Base-by-base conservation (phyloP, 2,888 invertebrate genomes). In the Apamea epomidion region DNA sequence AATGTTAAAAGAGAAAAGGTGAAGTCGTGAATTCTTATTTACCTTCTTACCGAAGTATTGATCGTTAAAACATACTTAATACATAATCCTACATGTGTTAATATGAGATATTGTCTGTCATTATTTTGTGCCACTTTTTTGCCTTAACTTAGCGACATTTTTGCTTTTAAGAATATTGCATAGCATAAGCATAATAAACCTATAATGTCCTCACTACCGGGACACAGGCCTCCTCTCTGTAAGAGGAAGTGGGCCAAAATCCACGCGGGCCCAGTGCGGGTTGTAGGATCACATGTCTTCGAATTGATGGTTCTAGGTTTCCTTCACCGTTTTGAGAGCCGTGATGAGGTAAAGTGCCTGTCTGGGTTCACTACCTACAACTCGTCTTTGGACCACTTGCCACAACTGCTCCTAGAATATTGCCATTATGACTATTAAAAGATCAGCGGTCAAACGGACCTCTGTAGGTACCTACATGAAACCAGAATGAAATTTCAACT, bases 1-100 rank as follows among this genome's bases (percentile, higher is more conserved):
- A 84, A 83, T 74, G 42, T n/a, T 64, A 16, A n/a, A 60, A 84
- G 68, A 79, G 76, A 87, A 79, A 78, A 71, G 21, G 48, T 29
- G 12, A 74, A 65, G 58, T 48, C 60, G 76, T 60, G 74, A 76
- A 75, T 75, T 85, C 48, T 75, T 69, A 32, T 83, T 71, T 83
- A 64, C 37, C 10, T 64, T 29, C n/a, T 83, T 76, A 7, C n/a
- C 42, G 25, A 83, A 25, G 18, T 75, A 67, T 74, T 82, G 32
- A 51, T 42, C 25, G 29, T 54, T 76, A 45, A 54, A 54, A 83
- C 37, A 68, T 45, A 69, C 0, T n/a, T 64, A 51, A n/a, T 69
- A 69, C 32, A 45, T 81, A 58, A 58, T 72, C 18, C 8, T 48
- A 48, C 1, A 72, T 48, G n/a, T 80, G 25, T 74, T 37, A 82